Percentiles rank a stretch among this genome's conserved stretches.
Conservation (phyloP, 1,140 invertebrate genomes). For the Drosophila gunungcola region DNA sequence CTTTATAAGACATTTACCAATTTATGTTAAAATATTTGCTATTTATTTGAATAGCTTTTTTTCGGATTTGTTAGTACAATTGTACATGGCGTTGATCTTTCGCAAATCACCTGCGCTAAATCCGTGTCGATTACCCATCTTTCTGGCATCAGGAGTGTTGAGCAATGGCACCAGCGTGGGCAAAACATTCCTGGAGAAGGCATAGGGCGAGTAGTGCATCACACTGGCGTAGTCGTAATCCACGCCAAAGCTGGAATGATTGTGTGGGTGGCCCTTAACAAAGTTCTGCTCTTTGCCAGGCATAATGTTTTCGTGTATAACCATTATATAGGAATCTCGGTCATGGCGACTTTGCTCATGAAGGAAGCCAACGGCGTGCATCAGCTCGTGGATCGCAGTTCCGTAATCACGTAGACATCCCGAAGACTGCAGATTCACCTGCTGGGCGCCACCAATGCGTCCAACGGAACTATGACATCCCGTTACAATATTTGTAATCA, state of each 20-base stretch:
- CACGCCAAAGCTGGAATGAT: conserved; percentile 87
- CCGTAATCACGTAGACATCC: conserved; percentile 90
- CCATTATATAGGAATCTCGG: conserved; percentile 90
- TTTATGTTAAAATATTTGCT: neutral
- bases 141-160: conserved; percentile 71
- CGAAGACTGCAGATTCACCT: conserved; percentile 85
- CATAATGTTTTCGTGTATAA: conserved; percentile 90
- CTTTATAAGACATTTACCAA: neutral
- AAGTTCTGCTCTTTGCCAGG: conserved; percentile 89
- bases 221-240: conserved; percentile 92
- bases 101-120: conserved; percentile 89
- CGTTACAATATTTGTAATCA: conserved; percentile 88
- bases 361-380: conserved; percentile 93
- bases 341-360: conserved; percentile 94
- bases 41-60: neutral
- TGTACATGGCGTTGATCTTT: conserved; percentile 91
- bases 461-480: conserved; percentile 94
- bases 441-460: conserved; percentile 86
- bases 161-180: conserved; percentile 86
- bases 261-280: conserved; percentile 87
- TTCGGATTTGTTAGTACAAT: conserved; percentile 84
- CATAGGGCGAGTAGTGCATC: conserved; percentile 89
- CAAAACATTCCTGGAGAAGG: conserved; percentile 88
- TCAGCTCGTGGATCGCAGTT: conserved; percentile 92
- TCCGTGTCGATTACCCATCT: conserved; percentile 89